phyloP scores from a whole-genome alignment of 2,113 vertebrate species.

The Poicephalus gulielmi region DNA sequence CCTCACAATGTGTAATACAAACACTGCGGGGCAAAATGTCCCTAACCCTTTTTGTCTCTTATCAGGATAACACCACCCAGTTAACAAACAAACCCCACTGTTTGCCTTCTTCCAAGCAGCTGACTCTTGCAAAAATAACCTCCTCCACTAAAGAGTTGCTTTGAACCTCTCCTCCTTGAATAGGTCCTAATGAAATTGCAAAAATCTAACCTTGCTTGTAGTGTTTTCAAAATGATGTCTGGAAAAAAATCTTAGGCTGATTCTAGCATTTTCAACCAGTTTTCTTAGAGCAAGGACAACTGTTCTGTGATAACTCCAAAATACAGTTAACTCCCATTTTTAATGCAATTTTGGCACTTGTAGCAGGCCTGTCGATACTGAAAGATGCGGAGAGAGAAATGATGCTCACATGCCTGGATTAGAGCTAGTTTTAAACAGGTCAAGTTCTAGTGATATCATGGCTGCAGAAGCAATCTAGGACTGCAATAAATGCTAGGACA shows the following conservation, averaged over 20 bases:
- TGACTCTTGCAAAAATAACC: background rate
- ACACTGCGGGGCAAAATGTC: background rate
- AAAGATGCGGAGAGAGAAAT: background rate
- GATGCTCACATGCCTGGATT: background rate
- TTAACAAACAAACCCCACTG: background rate
- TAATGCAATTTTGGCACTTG: background rate
- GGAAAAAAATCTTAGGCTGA: background rate
- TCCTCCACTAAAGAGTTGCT: background rate
- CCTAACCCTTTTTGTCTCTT: background rate
- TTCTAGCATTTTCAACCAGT: background rate
- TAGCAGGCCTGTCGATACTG: background rate
- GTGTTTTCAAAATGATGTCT: background rate
- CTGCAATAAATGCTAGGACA: background rate
- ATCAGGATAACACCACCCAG: background rate
- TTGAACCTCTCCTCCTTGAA: background rate
- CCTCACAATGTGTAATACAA: background rate
- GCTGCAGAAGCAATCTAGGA: background rate
- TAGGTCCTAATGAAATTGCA: background rate
- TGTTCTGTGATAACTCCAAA: background rate
- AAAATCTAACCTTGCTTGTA: background rate
- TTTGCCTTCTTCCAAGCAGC: background rate
- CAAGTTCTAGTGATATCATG: background rate
- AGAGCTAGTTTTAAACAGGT: background rate
- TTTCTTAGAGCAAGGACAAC: background rate
- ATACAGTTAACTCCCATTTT: background rate